Base-by-base conservation (phyloP, 2,888 invertebrate genomes). In the Chrysolina americana region DNA sequence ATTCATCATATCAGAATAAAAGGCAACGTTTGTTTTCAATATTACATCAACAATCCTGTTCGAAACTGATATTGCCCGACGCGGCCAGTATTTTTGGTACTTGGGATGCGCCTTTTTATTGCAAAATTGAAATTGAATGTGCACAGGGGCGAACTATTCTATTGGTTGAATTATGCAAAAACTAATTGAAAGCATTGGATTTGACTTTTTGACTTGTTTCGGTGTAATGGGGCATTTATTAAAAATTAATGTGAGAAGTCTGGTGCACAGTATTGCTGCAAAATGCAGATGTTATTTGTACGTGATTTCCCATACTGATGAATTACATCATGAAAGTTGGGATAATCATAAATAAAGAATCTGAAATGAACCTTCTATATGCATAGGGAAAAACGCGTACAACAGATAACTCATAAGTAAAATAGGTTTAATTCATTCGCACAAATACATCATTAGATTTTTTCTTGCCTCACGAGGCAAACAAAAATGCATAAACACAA, bases 81-180 rank as follows among this genome's bases (percentile, higher is more conserved):
- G 36, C 59, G 10, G 11, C 28, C 2, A 36, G 8, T 28, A 36
- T 36, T 59, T 59, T 59, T 59, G 59, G 23, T 28, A 36, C 59
- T n/a, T 59, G 36, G 36, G 15, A 59, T 59, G 59, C 36, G 59
- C 59, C 11, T 59, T 59, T 59, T 59, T 0, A 59, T 36, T 59
- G 59, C 8, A 36, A 59, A 59, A 59, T 59, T n/a, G 28, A 59
- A 59, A 59, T 36, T n/a, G 59, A 59, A 59, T 59, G 59, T 59
- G 59, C 15, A 15, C 59, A 17, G 36, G 36, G 36, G 17, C 15
- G 9, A 36, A 6, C 36, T 36, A 28, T 23, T 59, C 23, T 56
- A 23, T 59, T 36, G 15, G 59, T 28, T 59, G 28, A 59, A 36
- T n/a, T 59, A n/a, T 59, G 59, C 59, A 59, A 59, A 59, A 59